phyloP scores from a whole-genome alignment of 1,140 invertebrate genomes.

The Cepaea nemoralis region DNA sequence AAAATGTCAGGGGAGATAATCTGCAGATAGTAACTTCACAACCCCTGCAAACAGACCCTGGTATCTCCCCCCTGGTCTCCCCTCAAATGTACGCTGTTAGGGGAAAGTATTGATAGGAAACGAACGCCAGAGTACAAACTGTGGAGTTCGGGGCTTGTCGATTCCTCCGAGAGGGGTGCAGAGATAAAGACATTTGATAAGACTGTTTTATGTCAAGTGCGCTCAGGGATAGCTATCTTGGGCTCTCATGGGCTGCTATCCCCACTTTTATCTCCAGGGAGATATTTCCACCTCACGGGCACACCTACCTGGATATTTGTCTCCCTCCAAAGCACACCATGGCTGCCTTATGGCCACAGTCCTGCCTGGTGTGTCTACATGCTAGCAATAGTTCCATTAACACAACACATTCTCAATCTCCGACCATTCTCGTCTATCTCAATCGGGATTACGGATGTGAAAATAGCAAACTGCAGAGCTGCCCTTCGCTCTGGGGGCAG shows the following conservation, averaged over 20 bases:
- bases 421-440: too few species aligned
- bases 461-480: too few species aligned
- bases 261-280: slow-evolving; percentile 2
- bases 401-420: too few species aligned
- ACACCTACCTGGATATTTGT: slow-evolving; percentile 11
- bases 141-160: neutral
- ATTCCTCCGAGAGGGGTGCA: neutral
- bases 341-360: slow-evolving; percentile 1
- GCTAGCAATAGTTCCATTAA: too few species aligned
- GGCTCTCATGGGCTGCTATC: neutral
- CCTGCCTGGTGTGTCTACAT: too few species aligned
- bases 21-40: neutral
- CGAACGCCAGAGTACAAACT: neutral
- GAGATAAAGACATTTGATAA: slow-evolving; percentile 9
- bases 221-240: neutral
- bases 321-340: neutral
- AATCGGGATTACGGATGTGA: too few species aligned
- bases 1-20: neutral
- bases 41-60: too few species aligned
- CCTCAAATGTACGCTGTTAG: neutral
- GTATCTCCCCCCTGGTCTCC: too few species aligned
- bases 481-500: too few species aligned
- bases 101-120: slow-evolving; percentile 10
- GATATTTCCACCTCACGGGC: neutral
- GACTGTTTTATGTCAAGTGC: slow-evolving; percentile 21